Conservation (phyloP, 2,113 vertebrate species). For the Morone saxatilis region DNA sequence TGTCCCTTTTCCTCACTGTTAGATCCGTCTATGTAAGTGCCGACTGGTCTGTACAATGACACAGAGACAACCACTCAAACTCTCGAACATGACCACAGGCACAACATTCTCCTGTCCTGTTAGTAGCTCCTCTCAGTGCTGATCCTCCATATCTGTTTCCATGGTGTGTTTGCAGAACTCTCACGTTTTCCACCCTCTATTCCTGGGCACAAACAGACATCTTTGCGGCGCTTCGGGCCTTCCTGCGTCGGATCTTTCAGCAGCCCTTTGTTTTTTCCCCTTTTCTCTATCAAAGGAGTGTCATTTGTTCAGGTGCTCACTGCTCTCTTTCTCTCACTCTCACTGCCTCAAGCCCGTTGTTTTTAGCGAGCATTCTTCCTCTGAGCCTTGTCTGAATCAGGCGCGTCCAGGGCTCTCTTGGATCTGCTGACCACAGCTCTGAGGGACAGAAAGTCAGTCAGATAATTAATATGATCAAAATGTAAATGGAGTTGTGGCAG, state of each 20-base stretch:
- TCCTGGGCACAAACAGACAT: conserved; percentile 44
- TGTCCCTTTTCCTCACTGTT: neutral
- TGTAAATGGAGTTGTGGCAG: neutral
- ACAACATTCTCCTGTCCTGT: neutral
- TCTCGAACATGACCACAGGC: conserved; percentile 27
- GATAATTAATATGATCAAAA: neutral
- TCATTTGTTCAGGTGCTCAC: conserved; percentile 79
- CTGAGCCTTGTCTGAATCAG: conserved; percentile 16
- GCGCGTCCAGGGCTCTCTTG: neutral
- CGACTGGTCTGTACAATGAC: neutral
- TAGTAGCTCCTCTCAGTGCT: neutral
- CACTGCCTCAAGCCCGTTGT: conserved; percentile 8
- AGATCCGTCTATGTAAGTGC: neutral
- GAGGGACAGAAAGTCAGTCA: conserved; percentile 10
- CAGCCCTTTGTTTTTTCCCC: conserved; percentile 46
- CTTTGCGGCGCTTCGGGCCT: conserved; percentile 11
- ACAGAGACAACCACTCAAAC: neutral
- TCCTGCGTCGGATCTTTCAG: conserved; percentile 32
- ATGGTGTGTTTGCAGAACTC: conserved; percentile 35
- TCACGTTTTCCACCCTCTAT: conserved; percentile 35
- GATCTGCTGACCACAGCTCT: conserved; percentile 46
- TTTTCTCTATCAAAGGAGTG: conserved; percentile 46
- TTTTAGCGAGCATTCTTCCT: conserved; percentile 58
- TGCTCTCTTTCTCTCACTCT: conserved; percentile 36
- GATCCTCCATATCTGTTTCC: conserved; percentile 31